phyloP scores from a whole-genome alignment of 2,888 invertebrate genomes.

The Nebria salina region DNA sequence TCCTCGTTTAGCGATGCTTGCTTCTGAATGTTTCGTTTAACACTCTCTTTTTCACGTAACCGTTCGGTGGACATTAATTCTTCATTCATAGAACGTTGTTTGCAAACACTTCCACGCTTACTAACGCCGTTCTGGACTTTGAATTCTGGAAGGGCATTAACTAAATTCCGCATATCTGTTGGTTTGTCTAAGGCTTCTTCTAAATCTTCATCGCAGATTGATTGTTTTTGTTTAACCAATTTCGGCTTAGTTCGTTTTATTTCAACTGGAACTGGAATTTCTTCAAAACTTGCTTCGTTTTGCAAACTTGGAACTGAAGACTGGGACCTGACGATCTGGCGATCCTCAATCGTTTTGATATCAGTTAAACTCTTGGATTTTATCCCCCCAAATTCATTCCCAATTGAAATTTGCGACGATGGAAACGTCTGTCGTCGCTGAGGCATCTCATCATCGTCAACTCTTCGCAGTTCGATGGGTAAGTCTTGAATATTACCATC shows the following conservation, averaged over 20 bases:
- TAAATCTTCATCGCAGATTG: constrained; percentile 79
- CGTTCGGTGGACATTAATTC: constrained; percentile 90
- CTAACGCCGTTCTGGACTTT: constrained; percentile 65
- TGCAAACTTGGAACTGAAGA: constrained; percentile 77
- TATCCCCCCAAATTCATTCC: constrained; percentile 66
- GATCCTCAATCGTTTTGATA: constrained; percentile 78
- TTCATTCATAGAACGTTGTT: constrained; percentile 89
- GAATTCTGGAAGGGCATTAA: constrained; percentile 74
- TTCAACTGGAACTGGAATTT: constrained; percentile 52
- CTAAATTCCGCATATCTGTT: constrained; percentile 75
- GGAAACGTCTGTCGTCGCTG: constrained; percentile 67
- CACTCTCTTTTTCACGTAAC: constrained; percentile 81
- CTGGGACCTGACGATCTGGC: constrained; percentile 76
- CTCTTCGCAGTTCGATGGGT: constrained; percentile 86
- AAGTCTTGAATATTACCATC: constrained; percentile 77
- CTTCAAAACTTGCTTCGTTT: constrained; percentile 49
- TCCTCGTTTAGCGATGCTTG: constrained; percentile 91
- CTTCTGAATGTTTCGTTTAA: constrained; percentile 86
- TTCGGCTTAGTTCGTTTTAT: constrained; percentile 67
- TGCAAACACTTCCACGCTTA: constrained; percentile 71
- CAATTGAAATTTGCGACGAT: constrained; percentile 59
- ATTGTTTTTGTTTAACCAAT: constrained; percentile 87
- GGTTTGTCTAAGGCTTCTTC: constrained; percentile 73
- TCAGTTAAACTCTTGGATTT: constrained; percentile 88
- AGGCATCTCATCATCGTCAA: constrained; percentile 72